Conservation (phyloP, 2,113 vertebrate genomes). For the Guaruba guarouba region DNA sequence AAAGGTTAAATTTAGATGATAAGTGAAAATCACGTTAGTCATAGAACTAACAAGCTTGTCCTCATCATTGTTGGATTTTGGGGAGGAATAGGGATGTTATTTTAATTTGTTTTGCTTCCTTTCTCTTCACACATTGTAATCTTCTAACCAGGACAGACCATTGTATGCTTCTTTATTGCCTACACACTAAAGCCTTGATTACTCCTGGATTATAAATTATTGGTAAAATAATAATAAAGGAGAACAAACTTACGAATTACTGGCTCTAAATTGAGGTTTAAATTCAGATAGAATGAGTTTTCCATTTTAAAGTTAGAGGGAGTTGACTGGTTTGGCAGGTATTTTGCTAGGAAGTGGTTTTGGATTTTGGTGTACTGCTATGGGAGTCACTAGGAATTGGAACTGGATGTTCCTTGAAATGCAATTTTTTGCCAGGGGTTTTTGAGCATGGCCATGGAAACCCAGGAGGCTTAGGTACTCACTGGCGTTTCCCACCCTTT, state of each 20-base stretch:
- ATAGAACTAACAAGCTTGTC: not conserved
- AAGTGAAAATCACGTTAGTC: not conserved
- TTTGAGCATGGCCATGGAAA: conserved; percentile 59
- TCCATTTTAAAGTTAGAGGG: conserved; percentile 11
- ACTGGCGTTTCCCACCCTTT: conserved; percentile 42
- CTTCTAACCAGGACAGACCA: not conserved
- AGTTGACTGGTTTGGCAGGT: conserved; percentile 39
- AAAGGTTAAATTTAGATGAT: not conserved
- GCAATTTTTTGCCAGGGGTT: conserved; percentile 50
- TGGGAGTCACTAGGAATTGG: not conserved
- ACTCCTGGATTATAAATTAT: not conserved
- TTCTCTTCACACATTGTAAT: not conserved
- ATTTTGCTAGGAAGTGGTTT: conserved; percentile 56
- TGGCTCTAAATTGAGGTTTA: not conserved
- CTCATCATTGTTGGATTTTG: not conserved
- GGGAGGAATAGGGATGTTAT: not conserved
- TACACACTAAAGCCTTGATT: not conserved
- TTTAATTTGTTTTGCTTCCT: conserved; percentile 2
- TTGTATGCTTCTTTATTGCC: not conserved
- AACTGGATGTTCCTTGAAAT: conserved; percentile 57
- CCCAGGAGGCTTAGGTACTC: conserved; percentile 37
- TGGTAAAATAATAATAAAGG: not conserved
- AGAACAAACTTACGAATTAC: not conserved
- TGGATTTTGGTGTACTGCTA: conserved; percentile 39
- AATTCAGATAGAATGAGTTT: not conserved